These are phyloP conservation scores for Pholis gunnellus DNA, from an alignment of 2,113 vertebrate genomes.

Conservation along the genomic window DNA sequence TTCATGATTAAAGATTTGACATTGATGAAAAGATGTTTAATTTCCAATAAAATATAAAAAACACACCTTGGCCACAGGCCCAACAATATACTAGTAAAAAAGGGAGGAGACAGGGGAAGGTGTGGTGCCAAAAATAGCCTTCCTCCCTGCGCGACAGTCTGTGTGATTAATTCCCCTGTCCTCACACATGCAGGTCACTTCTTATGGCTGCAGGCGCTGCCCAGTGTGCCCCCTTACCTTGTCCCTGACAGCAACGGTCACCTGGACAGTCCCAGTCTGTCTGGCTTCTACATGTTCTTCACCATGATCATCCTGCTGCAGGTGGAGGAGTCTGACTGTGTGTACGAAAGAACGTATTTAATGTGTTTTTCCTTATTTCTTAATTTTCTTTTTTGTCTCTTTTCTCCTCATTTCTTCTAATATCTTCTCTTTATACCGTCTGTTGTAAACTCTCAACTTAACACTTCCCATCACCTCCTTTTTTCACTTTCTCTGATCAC, in stretches of 20 bases:
- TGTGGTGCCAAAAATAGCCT: constrained; percentile 69
- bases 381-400: neutral
- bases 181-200: constrained; percentile 86
- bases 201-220: constrained; percentile 86
- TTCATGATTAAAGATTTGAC: constrained; percentile 52
- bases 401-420: neutral
- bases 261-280: constrained; percentile 79
- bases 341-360: neutral
- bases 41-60: constrained; percentile 30
- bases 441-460: neutral
- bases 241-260: constrained; percentile 82
- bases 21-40: constrained; percentile 39
- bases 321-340: constrained; percentile 78
- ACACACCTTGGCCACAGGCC: constrained; percentile 41
- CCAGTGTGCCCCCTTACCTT: constrained; percentile 86
- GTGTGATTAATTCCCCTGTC: constrained; percentile 70
- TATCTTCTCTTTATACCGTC: neutral
- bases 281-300: constrained; percentile 92
- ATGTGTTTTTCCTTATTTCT: neutral
- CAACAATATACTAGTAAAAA: constrained; percentile 10
- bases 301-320: constrained; percentile 97
- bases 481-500: neutral
- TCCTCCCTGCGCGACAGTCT: constrained; percentile 27
- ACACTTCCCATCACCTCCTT: neutral
- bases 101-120: constrained; percentile 33